Evolutionary conservation across 2,888 invertebrate species (phyloP).

Genomic region (Congeria kusceri): DNA sequence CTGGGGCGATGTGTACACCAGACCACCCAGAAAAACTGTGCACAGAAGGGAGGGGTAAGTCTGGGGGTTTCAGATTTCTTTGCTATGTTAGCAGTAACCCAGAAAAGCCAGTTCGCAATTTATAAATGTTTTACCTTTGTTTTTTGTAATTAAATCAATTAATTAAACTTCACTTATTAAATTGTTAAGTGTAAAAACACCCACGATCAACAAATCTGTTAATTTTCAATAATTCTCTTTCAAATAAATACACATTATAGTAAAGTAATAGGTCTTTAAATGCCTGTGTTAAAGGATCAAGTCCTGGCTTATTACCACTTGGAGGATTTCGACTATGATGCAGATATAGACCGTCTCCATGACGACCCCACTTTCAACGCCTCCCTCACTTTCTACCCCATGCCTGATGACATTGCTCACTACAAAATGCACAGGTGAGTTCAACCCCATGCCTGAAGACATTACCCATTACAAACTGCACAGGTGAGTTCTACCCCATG

Average conservation of each 20-base stretch:
- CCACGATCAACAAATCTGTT: too few relatives aligned
- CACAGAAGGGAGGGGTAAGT: slow-evolving; percentile 87
- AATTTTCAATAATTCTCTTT: too few relatives aligned
- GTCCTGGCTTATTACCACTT: slow-evolving; percentile 68
- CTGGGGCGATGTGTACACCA: slow-evolving; percentile 94
- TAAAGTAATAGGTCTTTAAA: not conserved
- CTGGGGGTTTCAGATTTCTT: too few relatives aligned
- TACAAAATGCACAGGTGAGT: slow-evolving; percentile 84
- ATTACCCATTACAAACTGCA: too few relatives aligned
- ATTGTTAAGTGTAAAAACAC: too few relatives aligned
- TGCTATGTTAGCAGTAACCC: too few relatives aligned
- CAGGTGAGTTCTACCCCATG: too few relatives aligned
- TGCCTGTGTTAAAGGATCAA: slow-evolving; percentile 69
- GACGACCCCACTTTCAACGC: slow-evolving; percentile 78
- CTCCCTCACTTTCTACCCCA: slow-evolving; percentile 84
- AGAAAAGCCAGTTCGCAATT: too few relatives aligned
- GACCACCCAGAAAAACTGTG: slow-evolving; percentile 89
- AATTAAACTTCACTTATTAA: too few relatives aligned
- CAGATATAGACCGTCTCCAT: slow-evolving; percentile 69
- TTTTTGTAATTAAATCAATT: too few relatives aligned
- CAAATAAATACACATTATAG: too few relatives aligned
- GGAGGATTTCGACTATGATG: slow-evolving; percentile 79
- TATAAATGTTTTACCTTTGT: too few relatives aligned
- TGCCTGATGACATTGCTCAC: slow-evolving; percentile 84
- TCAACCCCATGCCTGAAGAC: not conserved